A percentile compares a stretch with the other conserved stretches of the same genome.
Conservation (phyloP, 2,888 invertebrate genomes). For the Thecophora atra region DNA sequence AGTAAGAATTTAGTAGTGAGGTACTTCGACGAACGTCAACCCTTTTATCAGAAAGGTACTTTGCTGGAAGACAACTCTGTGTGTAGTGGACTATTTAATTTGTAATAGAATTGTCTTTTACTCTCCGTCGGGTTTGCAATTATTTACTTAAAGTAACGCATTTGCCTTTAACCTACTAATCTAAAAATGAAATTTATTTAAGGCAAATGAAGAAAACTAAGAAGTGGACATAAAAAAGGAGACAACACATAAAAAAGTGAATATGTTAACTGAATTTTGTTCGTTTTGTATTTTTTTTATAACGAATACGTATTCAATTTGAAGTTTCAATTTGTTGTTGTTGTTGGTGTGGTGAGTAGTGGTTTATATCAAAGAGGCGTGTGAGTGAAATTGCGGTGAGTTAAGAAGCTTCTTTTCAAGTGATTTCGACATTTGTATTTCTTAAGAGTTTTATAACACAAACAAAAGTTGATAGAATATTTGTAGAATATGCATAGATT, state of each 20-base stretch:
- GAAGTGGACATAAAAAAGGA: background rate
- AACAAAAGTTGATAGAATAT: background rate
- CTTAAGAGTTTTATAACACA: conserved; percentile 5
- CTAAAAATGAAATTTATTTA: background rate
- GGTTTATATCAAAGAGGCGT: conserved; percentile 5
- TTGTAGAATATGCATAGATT: background rate
- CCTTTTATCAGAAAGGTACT: no score
- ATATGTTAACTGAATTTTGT: background rate
- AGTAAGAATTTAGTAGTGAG: no score
- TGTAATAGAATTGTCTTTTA: no score
- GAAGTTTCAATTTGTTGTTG: conserved; percentile 7
- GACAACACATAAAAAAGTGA: background rate
- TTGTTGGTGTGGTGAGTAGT: conserved; percentile 40
- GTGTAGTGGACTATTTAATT: no score
- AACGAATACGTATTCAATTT: background rate
- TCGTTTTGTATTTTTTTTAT: conserved; percentile 6
- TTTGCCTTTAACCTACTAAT: no score
- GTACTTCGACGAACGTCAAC: no score
- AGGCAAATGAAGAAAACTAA: background rate
- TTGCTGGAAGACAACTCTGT: no score
- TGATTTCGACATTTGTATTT: conserved; percentile 16
- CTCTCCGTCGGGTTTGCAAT: no score
- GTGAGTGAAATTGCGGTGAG: conserved; percentile 33
- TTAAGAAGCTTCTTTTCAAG: conserved; percentile 31
- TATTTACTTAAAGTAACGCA: no score